These are phyloP conservation scores for Cataglyphis altisquamis DNA, from an alignment of 2,888 invertebrate genomes.

Conservation along the genomic window DNA sequence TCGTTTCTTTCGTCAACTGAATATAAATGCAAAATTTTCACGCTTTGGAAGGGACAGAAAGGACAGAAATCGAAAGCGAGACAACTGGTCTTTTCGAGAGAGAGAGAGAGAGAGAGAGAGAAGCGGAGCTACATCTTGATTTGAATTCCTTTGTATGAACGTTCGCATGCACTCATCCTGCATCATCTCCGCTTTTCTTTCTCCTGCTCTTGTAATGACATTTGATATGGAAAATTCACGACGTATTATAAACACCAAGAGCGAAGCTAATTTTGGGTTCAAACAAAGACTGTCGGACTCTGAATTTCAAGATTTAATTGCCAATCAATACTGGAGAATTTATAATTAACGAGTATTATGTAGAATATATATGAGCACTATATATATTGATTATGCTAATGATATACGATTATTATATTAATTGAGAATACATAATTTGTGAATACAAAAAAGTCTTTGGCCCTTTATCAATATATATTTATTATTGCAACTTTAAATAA, in stretches of 20 bases:
- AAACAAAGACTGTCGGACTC: not conserved
- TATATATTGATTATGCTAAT: conserved; percentile 1
- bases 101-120: not conserved
- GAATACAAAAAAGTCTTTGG: too few relatives aligned
- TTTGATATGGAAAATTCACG: conserved; percentile 59
- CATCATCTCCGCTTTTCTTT: not conserved
- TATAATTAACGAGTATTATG: conserved; percentile 16
- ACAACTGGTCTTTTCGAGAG: conserved; percentile 4
- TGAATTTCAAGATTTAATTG: conserved; percentile 20
- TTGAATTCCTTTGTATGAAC: conserved; percentile 71
- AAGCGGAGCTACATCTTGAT: conserved; percentile 48
- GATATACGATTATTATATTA: not conserved
- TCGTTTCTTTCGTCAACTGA: conserved; percentile 58
- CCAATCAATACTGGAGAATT: not conserved
- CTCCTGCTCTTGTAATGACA: conserved; percentile 47
- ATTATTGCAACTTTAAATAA: not conserved
- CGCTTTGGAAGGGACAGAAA: conserved; percentile 23
- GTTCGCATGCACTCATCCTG: not conserved
- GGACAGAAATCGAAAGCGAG: conserved; percentile 24
- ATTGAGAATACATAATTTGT: not conserved
- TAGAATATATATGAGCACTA: not conserved
- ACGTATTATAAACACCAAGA: conserved; percentile 32
- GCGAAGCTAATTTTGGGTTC: conserved; percentile 34
- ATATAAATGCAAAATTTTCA: conserved; percentile 74
- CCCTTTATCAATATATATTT: not conserved